Evolutionary conservation across 2,888 invertebrate genomes (phyloP), one percentile per base, ranked within the genome.

Genomic region (Saturnia pavonia): DNA sequence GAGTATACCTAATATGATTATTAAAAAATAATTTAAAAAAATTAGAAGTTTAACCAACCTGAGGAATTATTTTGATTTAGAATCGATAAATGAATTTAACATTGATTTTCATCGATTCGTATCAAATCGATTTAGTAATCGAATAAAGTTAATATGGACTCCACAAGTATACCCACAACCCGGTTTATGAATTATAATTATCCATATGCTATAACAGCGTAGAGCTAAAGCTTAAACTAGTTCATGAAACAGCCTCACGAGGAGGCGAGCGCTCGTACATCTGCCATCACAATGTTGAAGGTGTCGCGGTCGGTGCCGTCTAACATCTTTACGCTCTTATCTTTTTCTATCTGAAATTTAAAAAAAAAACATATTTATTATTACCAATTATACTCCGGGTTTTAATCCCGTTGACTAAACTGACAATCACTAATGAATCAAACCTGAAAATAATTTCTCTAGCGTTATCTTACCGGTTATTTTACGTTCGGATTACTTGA

Each of bases 241-340:
- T 27, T 25, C 12, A 3, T 60, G 12, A 12, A 43, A 2, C 1
- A 6, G 19, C 19, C 12, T 51, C 48, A 51, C 1, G 57, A 14
- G 42, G 69, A 70, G 22, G 60, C 67, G 0, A 71, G 12, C 0
- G 76, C 71, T 0, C 60, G 68, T 0, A 92, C 66, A 34, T 89
- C 86, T 0, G 65, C 68, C 71, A 89, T 42, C 0, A 91, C 89
- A 0, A 63, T 12, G 0, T 86, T 84, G 2, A 83, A 75, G 0
- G 80, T 72, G 72, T 87, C 82, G 0, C 74, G 80, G 0, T 72
- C 51, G 0, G 80, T 79, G 1, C 91, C 92, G 74, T 91, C 89
- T 65, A 92, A 4, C 0, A 91, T 27, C 0, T 57, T 76, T 4
- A 90, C 82, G 1, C 88, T 83, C 0, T 42, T n/a, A 74, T 91